Conservation (phyloP, 2,797 vertebrate species). For the Acanthurus lineatus region DNA sequence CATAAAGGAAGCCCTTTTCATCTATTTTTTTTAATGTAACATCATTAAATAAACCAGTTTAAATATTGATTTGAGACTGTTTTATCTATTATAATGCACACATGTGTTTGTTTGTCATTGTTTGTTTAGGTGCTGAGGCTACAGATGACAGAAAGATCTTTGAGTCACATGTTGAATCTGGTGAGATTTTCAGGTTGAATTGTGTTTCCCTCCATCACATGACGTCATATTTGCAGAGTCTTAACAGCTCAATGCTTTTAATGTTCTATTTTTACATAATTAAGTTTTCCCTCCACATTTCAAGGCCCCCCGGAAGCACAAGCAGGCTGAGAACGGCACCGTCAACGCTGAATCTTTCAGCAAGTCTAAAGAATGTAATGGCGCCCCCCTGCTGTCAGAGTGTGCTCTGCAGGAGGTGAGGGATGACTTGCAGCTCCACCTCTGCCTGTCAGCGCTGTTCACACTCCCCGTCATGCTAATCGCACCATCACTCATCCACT, state of each 20-base stretch:
- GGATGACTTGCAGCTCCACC: slow-evolving; percentile 90
- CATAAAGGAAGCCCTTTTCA: background rate
- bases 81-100: too few relatives aligned
- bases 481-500: slow-evolving; percentile 92
- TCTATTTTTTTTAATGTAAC: too few relatives aligned
- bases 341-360: slow-evolving; percentile 23
- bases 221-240: too few relatives aligned
- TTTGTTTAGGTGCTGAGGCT: slow-evolving; percentile 88
- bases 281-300: background rate
- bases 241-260: too few relatives aligned
- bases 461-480: slow-evolving; percentile 88
- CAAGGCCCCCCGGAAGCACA: slow-evolving; percentile 79
- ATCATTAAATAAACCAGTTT: too few relatives aligned
- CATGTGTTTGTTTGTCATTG: slow-evolving; percentile 5
- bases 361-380: slow-evolving; percentile 62
- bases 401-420: slow-evolving; percentile 80
- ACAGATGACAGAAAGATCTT: slow-evolving; percentile 87
- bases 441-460: slow-evolving; percentile 88
- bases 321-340: slow-evolving; percentile 66
- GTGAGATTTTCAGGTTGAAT: slow-evolving; percentile 75
- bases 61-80: too few relatives aligned
- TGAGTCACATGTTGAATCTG: slow-evolving; percentile 88
- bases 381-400: slow-evolving; percentile 69
- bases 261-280: background rate
- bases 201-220: too few relatives aligned